A percentile compares a stretch with the other conserved stretches of the same genome.
Conservation (phyloP, 1,140 invertebrate species). For the Atta texana region DNA sequence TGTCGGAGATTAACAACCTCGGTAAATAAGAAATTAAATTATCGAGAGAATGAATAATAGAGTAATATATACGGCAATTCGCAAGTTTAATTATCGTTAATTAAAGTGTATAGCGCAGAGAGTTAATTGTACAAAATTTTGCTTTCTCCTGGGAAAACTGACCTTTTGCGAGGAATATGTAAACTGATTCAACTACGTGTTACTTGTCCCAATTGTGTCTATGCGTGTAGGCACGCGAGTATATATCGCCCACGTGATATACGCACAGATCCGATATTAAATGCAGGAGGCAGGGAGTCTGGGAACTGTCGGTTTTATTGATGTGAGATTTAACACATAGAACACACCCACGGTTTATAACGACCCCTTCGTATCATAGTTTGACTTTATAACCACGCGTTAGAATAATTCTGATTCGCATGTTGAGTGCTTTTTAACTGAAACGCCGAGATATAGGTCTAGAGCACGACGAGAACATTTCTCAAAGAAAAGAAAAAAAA, state of each 20-base stretch:
- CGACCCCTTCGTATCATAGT: conserved; percentile 29
- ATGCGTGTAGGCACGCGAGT: not conserved
- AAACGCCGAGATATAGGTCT: not conserved
- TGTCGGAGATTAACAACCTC: not conserved
- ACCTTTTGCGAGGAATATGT: not conserved
- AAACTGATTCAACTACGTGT: conserved; percentile 5
- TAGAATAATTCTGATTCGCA: conserved; percentile 22
- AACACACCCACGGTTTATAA: conserved; percentile 51
- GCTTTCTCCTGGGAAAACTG: not conserved
- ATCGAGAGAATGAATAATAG: not conserved
- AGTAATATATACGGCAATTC: not conserved
- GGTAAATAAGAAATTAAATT: conserved; percentile 23
- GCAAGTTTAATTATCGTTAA: not conserved
- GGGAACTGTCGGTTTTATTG: conserved; percentile 54
- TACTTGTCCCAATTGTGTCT: conserved; percentile 21
- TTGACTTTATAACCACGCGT: conserved; percentile 40
- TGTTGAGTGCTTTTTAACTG: conserved; percentile 27
- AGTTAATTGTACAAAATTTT: not conserved
- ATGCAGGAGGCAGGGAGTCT: conserved; percentile 21
- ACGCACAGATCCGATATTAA: conserved; percentile 36
- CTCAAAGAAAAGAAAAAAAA: not conserved
- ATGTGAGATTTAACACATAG: conserved; percentile 59
- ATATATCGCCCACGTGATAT: not conserved
- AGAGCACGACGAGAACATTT: not conserved
- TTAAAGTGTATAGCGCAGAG: not conserved